Evolutionary conservation across 1,140 invertebrate genomes (phyloP), one percentile per base, ranked within the genome.

Genomic region (Aphaenogaster ashmeadi): DNA sequence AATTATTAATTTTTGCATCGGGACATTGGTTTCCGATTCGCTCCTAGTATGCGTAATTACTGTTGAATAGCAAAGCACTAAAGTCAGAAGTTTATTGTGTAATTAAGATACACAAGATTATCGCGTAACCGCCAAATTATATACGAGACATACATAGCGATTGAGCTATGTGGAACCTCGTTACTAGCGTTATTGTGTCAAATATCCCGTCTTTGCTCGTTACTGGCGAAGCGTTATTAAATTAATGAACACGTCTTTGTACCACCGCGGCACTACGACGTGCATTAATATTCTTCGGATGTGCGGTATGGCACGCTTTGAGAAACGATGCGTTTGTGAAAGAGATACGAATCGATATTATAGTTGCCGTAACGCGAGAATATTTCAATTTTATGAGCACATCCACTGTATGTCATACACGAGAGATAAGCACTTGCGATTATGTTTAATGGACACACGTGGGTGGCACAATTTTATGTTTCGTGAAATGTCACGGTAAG

Each of bases 401-500:
- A 38, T 54, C 7, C 13, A 38, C 21, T 5, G 33, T n/a, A 21
- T 13, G 11, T 74, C 80, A 58, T 56, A 58, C n/a, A 62, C 69
- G 69, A 50, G 69, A 74, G 80, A 84, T 60, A 47, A 62, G n/a
- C 41, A 18, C 3, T 38, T 41, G 41, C 69, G 80, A 84, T 84
- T 84, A 84, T 3, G 6, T 47, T 81, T 58, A 81, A 75, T 62
- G 80, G 27, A 74, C 54, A 50, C 13, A 56, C 54, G 27, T 50
- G 47, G 44, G 18, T 60, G 54, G 33, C 41, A 84, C 18, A 84
- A n/a, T 74, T 84, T 62, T 41, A 64, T 38, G 41, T 84, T 84
- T 74, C 80, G 80, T 74, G 41, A 84, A 84, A 84, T 84, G 80
- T 75, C 80, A 84, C 54, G 54, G 7, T 58, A 75, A 84, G 69